Conservation (phyloP, 2,797 vertebrate genomes). For the Morus bassanus region DNA sequence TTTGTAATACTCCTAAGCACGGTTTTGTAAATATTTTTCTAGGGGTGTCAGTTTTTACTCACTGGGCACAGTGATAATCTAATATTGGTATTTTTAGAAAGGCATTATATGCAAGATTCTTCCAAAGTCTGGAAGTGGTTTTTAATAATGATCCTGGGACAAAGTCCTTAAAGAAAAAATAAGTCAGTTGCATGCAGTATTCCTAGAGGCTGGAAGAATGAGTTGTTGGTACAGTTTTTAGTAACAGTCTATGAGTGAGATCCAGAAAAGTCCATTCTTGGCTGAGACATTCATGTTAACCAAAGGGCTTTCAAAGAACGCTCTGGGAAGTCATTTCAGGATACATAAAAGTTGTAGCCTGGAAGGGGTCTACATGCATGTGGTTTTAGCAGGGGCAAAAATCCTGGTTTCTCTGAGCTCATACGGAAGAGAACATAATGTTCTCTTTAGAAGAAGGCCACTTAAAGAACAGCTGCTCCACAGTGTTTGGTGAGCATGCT, state of each 20-base stretch:
- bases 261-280: slow-evolving; percentile 22
- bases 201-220: slow-evolving; percentile 2
- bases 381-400: slow-evolving; percentile 29
- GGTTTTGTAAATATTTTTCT: background rate
- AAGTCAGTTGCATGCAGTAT: background rate
- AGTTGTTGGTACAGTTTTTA: slow-evolving; percentile 9
- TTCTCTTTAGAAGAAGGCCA: slow-evolving; percentile 4
- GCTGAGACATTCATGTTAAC: background rate
- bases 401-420: background rate
- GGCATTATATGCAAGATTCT: background rate
- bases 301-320: background rate
- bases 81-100: background rate
- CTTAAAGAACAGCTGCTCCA: slow-evolving; percentile 10
- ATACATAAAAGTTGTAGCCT: background rate
- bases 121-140: background rate
- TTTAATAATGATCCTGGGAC: background rate
- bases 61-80: background rate
- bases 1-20: background rate
- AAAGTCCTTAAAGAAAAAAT: background rate
- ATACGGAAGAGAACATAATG: slow-evolving; percentile 6
- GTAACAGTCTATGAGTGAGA: background rate
- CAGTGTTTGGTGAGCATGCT: background rate
- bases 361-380: background rate
- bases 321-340: slow-evolving; percentile 49
- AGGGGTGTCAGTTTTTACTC: background rate